These are phyloP conservation scores for Nebria salina DNA, from an alignment of 2,888 invertebrate genomes.

Conservation along the genomic window DNA sequence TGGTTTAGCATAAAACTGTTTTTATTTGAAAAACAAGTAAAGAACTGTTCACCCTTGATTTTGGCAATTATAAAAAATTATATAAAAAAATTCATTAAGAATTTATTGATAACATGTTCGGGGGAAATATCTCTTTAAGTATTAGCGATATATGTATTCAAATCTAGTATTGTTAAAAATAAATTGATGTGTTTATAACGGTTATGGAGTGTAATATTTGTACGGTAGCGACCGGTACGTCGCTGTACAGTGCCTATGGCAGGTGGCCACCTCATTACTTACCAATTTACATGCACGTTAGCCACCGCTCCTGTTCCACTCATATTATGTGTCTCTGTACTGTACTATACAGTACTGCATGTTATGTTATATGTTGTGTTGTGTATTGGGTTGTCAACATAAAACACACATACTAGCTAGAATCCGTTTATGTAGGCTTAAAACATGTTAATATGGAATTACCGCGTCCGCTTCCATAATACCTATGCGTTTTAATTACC, in stretches of 20 bases:
- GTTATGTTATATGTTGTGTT: background rate
- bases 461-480: background rate
- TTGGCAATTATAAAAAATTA: too few relatives aligned
- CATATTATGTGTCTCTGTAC: background rate
- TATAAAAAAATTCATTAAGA: too few relatives aligned
- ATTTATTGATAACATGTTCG: too few relatives aligned
- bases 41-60: too few relatives aligned
- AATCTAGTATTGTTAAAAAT: too few relatives aligned
- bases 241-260: background rate
- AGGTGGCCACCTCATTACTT: background rate
- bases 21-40: too few relatives aligned
- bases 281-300: conserved; percentile 1
- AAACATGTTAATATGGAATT: background rate
- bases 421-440: background rate
- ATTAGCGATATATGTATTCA: too few relatives aligned
- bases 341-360: background rate
- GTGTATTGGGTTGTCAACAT: background rate
- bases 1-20: too few relatives aligned
- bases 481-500: background rate
- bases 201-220: too few relatives aligned
- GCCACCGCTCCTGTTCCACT: background rate
- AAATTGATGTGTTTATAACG: too few relatives aligned
- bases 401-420: background rate
- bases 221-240: background rate
- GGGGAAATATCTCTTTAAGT: too few relatives aligned